Conservation (phyloP, 1,140 invertebrate genomes). For the Marisa cornuarietis region DNA sequence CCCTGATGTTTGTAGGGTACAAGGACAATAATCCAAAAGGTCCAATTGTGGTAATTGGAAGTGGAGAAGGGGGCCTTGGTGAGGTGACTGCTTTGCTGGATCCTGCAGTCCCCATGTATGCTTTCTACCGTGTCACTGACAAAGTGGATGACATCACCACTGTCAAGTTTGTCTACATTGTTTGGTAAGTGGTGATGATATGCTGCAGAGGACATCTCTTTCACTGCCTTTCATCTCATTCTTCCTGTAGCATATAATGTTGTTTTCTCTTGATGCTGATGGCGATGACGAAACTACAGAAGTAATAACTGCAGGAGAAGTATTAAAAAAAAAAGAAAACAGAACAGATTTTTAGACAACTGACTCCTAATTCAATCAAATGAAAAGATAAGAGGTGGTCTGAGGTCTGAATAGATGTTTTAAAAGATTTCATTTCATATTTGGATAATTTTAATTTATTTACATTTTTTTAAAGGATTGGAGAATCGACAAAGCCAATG, state of each 20-base stretch:
- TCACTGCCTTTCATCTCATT: background rate
- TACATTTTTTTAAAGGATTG: conserved; percentile 48
- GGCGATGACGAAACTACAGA: background rate
- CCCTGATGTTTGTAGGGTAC: conserved; percentile 30
- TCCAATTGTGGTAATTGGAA: conserved; percentile 41
- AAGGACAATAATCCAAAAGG: conserved; percentile 52
- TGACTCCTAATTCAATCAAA: too few relatives aligned
- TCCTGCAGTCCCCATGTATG: conserved; percentile 54
- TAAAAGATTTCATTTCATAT: background rate
- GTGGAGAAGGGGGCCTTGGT: conserved; percentile 48
- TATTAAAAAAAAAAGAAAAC: too few relatives aligned
- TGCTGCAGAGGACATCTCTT: background rate
- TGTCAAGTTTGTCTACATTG: conserved; percentile 64
- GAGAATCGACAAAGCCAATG: conserved; percentile 58
- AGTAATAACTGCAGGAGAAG: background rate
- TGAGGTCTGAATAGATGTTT: background rate
- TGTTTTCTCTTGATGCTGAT: too few relatives aligned
- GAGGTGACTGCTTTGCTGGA: conserved; percentile 44
- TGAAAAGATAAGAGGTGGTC: background rate
- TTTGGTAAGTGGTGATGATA: conserved; percentile 52
- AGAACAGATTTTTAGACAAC: too few relatives aligned
- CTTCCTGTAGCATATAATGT: too few relatives aligned
- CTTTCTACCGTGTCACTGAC: conserved; percentile 55
- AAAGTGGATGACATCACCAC: conserved; percentile 57
- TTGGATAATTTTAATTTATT: background rate